Base-by-base conservation (phyloP, 92 coral and sea anemone genomes). In the Virgularia gustaviana region DNA sequence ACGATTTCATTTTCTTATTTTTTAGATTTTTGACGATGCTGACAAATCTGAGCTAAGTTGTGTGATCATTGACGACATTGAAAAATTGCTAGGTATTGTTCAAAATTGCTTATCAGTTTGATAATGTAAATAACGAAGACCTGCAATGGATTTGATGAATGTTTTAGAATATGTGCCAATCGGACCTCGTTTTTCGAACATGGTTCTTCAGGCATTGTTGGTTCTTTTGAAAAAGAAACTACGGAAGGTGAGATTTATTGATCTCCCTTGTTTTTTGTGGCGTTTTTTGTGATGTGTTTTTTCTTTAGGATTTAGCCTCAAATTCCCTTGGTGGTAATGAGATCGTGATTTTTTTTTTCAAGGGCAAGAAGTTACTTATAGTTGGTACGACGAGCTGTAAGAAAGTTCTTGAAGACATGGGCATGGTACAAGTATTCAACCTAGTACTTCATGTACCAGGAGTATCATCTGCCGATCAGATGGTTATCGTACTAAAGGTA, bases 121-220 rank as follows among this genome's bases (percentile, higher is more conserved):
- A 15, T 25, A 13, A n/a, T 2, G 35, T 34, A 10, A 1, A 20
- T 9, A 49, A 30, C 4, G 28, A n/a, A n/a, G n/a, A n/a, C n/a
- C n/a, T n/a, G n/a, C n/a, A n/a, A n/a, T n/a, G n/a, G n/a, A n/a
- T n/a, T n/a, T n/a, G n/a, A n/a, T n/a, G n/a, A n/a, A 25, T 15
- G 3, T 49, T 57, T 73, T 41, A 94, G 99, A 94, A 58, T 94
- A 89, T 53, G 96, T 94, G 29, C 84, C 84, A 52, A 87, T 94
- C 78, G 99, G 99, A 2, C 99, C 99, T 4, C 86, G 99, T 37
- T 94, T 89, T 79, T 94, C 99, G 6, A 94, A 94, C 79, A 86
- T 91, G 55, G 99, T 94, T 25, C 71, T 94, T 8, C 99, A 94
- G 61, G 86, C 96, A 1, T 70, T 94, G 49, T 79, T 94, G 76